phyloP scores from a whole-genome alignment of 1,140 invertebrate species.

The Mercenaria mercenaria region DNA sequence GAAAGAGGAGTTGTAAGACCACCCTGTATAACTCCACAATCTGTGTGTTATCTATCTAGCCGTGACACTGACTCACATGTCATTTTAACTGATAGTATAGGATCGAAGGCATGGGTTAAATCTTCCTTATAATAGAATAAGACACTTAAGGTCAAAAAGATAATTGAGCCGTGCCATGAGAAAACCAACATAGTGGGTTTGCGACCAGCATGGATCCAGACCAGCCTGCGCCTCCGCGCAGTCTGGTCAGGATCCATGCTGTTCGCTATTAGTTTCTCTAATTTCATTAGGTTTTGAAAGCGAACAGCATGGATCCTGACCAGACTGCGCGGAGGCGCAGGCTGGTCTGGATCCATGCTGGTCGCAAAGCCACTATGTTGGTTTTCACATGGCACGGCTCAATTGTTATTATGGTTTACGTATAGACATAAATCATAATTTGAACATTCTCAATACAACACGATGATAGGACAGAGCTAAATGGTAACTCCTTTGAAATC shows the following conservation, averaged over 20 bases:
- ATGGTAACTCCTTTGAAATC: not conserved
- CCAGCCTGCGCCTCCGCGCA: too few species aligned
- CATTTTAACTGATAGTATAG: constrained; percentile 25
- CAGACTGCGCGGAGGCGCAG: too few species aligned
- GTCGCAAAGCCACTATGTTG: too few species aligned
- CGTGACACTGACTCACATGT: constrained; percentile 25
- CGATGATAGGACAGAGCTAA: not conserved
- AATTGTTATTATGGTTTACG: not conserved
- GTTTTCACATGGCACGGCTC: too few species aligned
- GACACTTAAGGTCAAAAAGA: constrained; percentile 23
- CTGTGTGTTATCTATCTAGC: not conserved
- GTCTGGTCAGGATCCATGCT: too few species aligned
- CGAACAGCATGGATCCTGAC: too few species aligned
- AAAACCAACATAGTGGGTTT: too few species aligned
- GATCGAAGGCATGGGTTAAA: constrained; percentile 13
- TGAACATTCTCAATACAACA: not conserved
- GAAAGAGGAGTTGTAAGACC: not conserved
- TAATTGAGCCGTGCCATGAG: too few species aligned
- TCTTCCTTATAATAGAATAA: constrained; percentile 1
- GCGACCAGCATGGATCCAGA: too few species aligned
- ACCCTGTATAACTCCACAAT: constrained; percentile 16
- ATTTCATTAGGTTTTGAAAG: too few species aligned
- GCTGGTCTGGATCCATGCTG: too few species aligned
- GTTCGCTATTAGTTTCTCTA: too few species aligned
- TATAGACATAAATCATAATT: not conserved